Evolutionary conservation across 2,797 vertebrate genomes (phyloP), one percentile per base, ranked within the genome.

Genomic region (Clarias laeviceps): DNA sequence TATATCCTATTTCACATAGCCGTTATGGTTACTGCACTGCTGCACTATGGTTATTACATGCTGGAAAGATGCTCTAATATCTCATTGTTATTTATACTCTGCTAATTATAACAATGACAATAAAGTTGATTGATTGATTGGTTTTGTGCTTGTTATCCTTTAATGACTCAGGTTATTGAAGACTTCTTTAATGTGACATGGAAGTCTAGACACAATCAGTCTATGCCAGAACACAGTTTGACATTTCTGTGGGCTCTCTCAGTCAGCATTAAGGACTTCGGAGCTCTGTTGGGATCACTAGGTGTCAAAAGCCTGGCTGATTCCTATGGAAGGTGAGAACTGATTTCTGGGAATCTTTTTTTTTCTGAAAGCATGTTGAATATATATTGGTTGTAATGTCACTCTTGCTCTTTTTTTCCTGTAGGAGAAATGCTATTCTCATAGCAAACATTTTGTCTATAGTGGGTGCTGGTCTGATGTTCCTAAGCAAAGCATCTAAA

Each of bases 181-280:
- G 91, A 95, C 87, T 96, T 96, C 91, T 96, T 96, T 89, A 96
- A 96, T 64, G 65, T 88, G 82, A 96, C 95, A 62, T 96, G 94
- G 95, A 93, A 83, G 86, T 89, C 90, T 78, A 93, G 94, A 82
- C 91, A 95, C 89, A 95, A 96, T 87, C 88, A 94, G 69, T 91
- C 94, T 3, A 94, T 96, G 80, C 90, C 94, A 14, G 94, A 94
- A 34, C 91, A 94, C 89, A 95, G 93, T 88, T 92, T 96, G 80
- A 95, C 94, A 29, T 91, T 96, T 22, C 91, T 96, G 80, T 96
- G 95, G 95, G 95, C 95, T 0, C 89, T 96, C 50, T 95, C 95
- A 0, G 95, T 96, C 91, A 96, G 95, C 88, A 95, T 95, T 22
- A 96, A 96, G 90, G 95, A 96, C 88, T 96, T 96, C 4, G 95